Evolutionary conservation across 2,888 invertebrate genomes (phyloP), one percentile per base, ranked within the genome.

Genomic region (Dicyrtomina minuta): DNA sequence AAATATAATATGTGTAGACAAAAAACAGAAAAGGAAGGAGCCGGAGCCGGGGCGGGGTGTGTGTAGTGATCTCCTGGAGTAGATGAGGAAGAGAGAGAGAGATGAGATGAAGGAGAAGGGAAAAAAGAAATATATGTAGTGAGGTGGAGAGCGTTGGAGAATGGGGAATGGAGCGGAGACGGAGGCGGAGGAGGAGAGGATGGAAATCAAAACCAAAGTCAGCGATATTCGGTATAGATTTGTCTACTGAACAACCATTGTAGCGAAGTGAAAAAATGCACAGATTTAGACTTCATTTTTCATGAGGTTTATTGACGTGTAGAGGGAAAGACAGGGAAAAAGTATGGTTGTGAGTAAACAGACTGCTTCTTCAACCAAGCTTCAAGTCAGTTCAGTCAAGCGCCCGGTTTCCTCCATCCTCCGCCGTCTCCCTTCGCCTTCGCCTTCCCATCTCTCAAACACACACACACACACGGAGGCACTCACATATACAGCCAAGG

Each of bases 201-300:
- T 15, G 13, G 51, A 62, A 70, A 71, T 71, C 68, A 60, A 67
- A 64, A 51, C 33, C 33, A 67, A 67, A 71, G 67, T 71, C 67
- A 64, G 67, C 53, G 64, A 65, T 68, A 70, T 70, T 70, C 66
- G 43, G 41, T 56, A 61, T 61, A 70, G 67, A 70, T 70, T 66
- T 68, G 60, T 58, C 56, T 66, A 8, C 17, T 5, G 33, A 26
- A n/a, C 13, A 55, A 13, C 17, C 39, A 39, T 27, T 17, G 58
- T 33, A 58, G 39, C 41, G 62, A 56, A 66, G 51, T 70, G 67
- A 71, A 71, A 73, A 74, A 74, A 68, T 66, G 70, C 68, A 72
- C 62, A 70, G 70, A 71, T 66, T 74, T 72, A 70, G 66, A 66
- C 70, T 74, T 74, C 74, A 74, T 74, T 74, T 74, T 74, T 74